A percentile compares a stretch with the other conserved stretches of the same genome.
Evolutionary conservation across 2,888 invertebrate species (phyloP).

Genomic region (Cheilosia urbana): DNA sequence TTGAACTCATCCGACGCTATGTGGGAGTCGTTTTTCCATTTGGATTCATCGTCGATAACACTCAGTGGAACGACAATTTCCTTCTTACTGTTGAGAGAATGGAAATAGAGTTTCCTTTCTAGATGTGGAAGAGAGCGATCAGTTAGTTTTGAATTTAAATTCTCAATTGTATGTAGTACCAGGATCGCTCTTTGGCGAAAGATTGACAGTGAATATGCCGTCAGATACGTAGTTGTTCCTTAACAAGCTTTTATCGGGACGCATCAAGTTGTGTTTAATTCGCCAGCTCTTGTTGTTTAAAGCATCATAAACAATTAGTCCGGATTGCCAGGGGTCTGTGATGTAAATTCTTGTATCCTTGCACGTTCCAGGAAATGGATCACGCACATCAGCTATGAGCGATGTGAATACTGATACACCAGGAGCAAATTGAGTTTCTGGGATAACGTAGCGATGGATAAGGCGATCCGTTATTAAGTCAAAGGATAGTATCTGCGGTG

Average conservation of each 20-base stretch:
- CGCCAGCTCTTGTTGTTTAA: slow-evolving; percentile 85
- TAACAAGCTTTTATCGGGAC: slow-evolving; percentile 83
- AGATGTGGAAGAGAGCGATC: background rate
- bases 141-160: background rate
- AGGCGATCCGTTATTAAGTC: slow-evolving; percentile 87
- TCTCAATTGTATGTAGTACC: slow-evolving; percentile 2
- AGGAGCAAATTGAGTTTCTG: slow-evolving; percentile 78
- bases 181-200: slow-evolving; percentile 78
- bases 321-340: slow-evolving; percentile 87
- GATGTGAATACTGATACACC: slow-evolving; percentile 82
- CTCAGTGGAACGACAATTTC: slow-evolving; percentile 86
- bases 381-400: slow-evolving; percentile 85
- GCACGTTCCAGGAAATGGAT: slow-evolving; percentile 83
- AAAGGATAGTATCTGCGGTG: slow-evolving; percentile 90
- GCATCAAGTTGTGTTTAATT: slow-evolving; percentile 85
- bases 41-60: slow-evolving; percentile 85
- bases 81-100: slow-evolving; percentile 86
- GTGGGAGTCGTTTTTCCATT: slow-evolving; percentile 83
- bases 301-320: slow-evolving; percentile 86
- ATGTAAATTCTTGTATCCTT: slow-evolving; percentile 86
- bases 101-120: slow-evolving; percentile 86
- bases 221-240: slow-evolving; percentile 79
- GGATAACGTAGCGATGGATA: slow-evolving; percentile 81
- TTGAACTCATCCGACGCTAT: slow-evolving; percentile 84
- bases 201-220: slow-evolving; percentile 81